Conservation (phyloP, 1,140 invertebrate species). For the Hylyphantes graminicola region DNA sequence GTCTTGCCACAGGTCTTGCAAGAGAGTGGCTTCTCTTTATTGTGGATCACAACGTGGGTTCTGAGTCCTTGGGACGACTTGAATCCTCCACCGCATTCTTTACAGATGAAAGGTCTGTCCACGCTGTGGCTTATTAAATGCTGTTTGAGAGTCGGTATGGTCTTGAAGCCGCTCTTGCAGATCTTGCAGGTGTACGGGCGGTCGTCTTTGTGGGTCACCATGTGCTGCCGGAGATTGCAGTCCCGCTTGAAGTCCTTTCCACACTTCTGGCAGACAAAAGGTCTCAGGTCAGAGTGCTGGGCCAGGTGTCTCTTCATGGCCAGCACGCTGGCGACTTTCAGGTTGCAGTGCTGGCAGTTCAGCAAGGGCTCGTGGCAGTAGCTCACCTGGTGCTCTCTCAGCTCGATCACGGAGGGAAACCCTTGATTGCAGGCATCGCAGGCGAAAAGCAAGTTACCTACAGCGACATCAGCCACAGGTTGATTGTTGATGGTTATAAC, state of each 20-base stretch:
- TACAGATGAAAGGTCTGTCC: constrained; percentile 63
- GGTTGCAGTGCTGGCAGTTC: constrained; percentile 52
- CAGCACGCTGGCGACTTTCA: background rate
- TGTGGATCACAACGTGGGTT: constrained; percentile 52
- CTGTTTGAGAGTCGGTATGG: constrained; percentile 61
- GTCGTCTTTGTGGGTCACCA: constrained; percentile 39
- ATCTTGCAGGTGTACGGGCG: constrained; percentile 43
- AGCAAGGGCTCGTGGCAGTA: constrained; percentile 14
- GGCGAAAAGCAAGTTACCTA: background rate
- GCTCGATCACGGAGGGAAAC: background rate
- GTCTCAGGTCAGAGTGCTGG: constrained; percentile 13
- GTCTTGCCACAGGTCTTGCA: constrained; percentile 75
- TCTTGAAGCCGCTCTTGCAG: constrained; percentile 36
- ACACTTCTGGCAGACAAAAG: constrained; percentile 45
- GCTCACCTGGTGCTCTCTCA: constrained; percentile 15
- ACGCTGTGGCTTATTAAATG: constrained; percentile 64
- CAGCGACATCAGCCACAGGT: background rate
- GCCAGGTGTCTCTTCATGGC: constrained; percentile 28
- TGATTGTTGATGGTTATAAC: constrained; percentile 4
- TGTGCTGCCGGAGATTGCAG: constrained; percentile 44
- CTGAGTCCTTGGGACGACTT: constrained; percentile 37
- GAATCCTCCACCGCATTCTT: constrained; percentile 59
- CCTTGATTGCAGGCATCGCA: constrained; percentile 15
- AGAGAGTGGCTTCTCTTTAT: constrained; percentile 61
- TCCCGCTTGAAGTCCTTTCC: constrained; percentile 28